Evolutionary conservation across 2,888 invertebrate species (phyloP).

Genomic region (Acleris literana): DNA sequence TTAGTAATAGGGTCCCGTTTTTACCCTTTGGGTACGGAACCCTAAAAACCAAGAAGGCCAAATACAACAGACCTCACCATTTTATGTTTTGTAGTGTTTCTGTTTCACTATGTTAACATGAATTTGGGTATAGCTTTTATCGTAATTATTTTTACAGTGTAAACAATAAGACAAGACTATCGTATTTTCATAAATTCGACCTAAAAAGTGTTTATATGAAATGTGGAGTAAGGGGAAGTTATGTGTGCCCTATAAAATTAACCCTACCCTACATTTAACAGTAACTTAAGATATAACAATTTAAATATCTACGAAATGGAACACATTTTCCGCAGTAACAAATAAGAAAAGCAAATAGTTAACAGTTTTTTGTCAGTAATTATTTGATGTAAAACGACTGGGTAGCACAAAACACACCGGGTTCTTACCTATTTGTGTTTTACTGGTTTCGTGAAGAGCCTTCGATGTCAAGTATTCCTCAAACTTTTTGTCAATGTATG

Average conservation of each 20-base stretch:
- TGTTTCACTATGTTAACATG: too few relatives aligned
- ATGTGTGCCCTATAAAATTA: conserved; percentile 13
- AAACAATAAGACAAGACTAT: not conserved
- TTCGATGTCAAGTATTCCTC: conserved; percentile 89
- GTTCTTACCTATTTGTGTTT: conserved; percentile 84
- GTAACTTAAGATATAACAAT: not conserved
- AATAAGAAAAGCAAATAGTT: not conserved
- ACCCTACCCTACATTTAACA: conserved; percentile 32
- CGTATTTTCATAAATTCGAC: not conserved
- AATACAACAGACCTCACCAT: too few relatives aligned
- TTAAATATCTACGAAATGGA: not conserved
- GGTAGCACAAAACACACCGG: conserved; percentile 44
- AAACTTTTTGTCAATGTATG: conserved; percentile 82
- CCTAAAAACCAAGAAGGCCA: too few relatives aligned
- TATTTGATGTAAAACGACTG: conserved; percentile 31
- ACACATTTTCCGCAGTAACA: not conserved
- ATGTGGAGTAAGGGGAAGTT: not conserved
- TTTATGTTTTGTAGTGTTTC: too few relatives aligned
- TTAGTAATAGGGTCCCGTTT: too few relatives aligned
- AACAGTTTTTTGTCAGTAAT: not conserved
- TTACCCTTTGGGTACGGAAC: too few relatives aligned
- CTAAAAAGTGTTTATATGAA: not conserved
- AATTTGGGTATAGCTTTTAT: too few relatives aligned
- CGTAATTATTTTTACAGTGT: not conserved
- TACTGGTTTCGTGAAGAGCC: conserved; percentile 88